Evolutionary conservation across 1,140 invertebrate species (phyloP).

Genomic region (Macrobrachium nipponense): DNA sequence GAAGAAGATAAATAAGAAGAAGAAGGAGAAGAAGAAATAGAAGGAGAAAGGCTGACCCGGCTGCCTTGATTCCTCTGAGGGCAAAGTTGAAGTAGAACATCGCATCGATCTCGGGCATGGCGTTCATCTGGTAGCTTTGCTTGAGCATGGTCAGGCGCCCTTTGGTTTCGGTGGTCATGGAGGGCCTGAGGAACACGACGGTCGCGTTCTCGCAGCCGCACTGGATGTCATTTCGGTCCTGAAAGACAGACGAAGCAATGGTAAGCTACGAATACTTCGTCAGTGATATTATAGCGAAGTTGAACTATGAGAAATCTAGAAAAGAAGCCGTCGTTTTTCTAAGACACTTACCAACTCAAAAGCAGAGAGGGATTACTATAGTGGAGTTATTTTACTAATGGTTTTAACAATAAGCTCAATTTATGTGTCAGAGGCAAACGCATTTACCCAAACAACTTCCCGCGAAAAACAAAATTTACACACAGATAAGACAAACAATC

Average conservation of each 20-base stretch:
- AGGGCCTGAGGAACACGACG: conserved; percentile 77
- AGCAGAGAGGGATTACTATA: no score
- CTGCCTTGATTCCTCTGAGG: conserved; percentile 78
- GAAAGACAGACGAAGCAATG: neutral
- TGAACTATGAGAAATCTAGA: neutral
- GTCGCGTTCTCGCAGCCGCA: conserved; percentile 76
- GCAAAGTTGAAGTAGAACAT: conserved; percentile 89
- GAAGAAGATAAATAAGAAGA: no score
- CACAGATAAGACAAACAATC: no score
- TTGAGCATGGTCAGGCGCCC: conserved; percentile 75
- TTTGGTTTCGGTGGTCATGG: conserved; percentile 72
- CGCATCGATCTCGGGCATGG: conserved; percentile 78
- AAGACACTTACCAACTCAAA: no score
- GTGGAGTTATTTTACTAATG: no score
- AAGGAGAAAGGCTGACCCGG: conserved; percentile 73
- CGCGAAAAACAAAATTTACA: no score
- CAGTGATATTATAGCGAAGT: neutral
- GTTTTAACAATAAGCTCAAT: no score
- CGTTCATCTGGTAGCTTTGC: conserved; percentile 77
- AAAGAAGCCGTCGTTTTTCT: no score
- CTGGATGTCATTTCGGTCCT: conserved; percentile 51
- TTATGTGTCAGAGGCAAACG: no score
- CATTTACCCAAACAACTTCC: no score
- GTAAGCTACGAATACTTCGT: neutral
- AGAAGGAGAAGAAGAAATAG: no score